Conservation (phyloP, 1,140 invertebrate species). For the Neuroterus valhalla region DNA sequence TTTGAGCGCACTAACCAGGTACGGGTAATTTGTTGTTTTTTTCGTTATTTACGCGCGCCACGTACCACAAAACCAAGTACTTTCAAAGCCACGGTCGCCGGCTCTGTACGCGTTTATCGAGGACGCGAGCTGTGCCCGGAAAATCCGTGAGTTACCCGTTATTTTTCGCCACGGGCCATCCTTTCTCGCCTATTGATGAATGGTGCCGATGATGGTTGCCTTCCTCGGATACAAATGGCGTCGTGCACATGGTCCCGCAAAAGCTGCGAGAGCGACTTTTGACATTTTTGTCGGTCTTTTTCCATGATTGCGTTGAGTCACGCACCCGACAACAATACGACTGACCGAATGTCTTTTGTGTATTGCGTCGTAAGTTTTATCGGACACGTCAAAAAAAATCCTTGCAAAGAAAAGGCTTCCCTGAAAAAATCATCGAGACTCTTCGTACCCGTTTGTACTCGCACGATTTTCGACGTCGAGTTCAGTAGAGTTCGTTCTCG, state of each 20-base stretch:
- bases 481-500: too few species aligned
- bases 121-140: slow-evolving; percentile 47
- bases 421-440: too few species aligned
- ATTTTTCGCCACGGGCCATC: slow-evolving; percentile 52
- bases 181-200: slow-evolving; percentile 52
- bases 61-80: slow-evolving; percentile 55
- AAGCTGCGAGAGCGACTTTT: slow-evolving; percentile 24
- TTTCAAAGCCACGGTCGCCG: slow-evolving; percentile 52
- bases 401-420: too few species aligned
- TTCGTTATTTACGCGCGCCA: slow-evolving; percentile 64
- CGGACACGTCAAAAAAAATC: slow-evolving; percentile 46
- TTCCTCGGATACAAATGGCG: too few species aligned
- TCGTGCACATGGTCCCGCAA: slow-evolving; percentile 43
- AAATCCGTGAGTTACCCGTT: slow-evolving; percentile 59
- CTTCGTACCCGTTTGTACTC: too few species aligned
- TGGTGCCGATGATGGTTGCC: slow-evolving; percentile 64
- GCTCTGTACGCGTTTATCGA: slow-evolving; percentile 48
- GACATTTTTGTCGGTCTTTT: too few species aligned
- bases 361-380: slow-evolving; percentile 30
- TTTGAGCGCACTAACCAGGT: slow-evolving; percentile 73
- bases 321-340: slow-evolving; percentile 39
- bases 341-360: slow-evolving; percentile 48
- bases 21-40: slow-evolving; percentile 69
- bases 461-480: too few species aligned
- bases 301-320: background rate